Base-by-base conservation (phyloP, 92 coral and sea anemone genomes). In the Umimayanthus kanabou region DNA sequence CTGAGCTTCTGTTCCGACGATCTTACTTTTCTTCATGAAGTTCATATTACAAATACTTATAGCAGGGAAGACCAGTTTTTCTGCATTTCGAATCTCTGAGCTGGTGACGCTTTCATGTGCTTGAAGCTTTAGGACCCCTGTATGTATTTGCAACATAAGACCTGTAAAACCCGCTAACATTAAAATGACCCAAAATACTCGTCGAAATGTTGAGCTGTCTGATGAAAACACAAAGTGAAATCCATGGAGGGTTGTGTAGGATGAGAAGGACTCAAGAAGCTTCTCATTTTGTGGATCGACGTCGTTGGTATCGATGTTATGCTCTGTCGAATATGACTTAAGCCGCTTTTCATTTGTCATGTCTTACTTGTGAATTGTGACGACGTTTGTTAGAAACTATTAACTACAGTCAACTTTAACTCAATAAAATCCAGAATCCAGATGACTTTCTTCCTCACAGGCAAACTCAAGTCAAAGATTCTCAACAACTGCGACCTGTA, bases 1-100 rank as follows among this genome's bases (percentile, higher is more conserved):
- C 6, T 92, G 93, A 2, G 94, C 96, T 25, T 92, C 87, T 22
- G 92, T 93, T 57, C 94, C 93, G 14, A 73, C 14, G 67, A 93
- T 92, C 82, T 81, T 87, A 45, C 91, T 93, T 30, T 80, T 93
- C 72, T 73, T 40, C 37, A 33, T 33, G 37, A 33, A 33, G 37
- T 33, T 33, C 37, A 33, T 33, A 2, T 33, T 33, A 33, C 93
- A 3, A 94, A 94, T 79, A 53, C 49, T 45, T 45, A 94, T 2
- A 20, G 86, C 83, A 92, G 50, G 15, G 71, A 58, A 45, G 22
- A 58, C 26, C 90, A 45, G 49, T 45, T 9, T 45, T 45, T 45
- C 49, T 45, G 49, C 85, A 2, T 61, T 70, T 39, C 82, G 90
- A 25, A 77, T 82, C 20, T 91, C 18, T 72, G 37, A 33, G 2